Base-by-base conservation (phyloP, 2,888 invertebrate species). In the Dasypogon diadema region DNA sequence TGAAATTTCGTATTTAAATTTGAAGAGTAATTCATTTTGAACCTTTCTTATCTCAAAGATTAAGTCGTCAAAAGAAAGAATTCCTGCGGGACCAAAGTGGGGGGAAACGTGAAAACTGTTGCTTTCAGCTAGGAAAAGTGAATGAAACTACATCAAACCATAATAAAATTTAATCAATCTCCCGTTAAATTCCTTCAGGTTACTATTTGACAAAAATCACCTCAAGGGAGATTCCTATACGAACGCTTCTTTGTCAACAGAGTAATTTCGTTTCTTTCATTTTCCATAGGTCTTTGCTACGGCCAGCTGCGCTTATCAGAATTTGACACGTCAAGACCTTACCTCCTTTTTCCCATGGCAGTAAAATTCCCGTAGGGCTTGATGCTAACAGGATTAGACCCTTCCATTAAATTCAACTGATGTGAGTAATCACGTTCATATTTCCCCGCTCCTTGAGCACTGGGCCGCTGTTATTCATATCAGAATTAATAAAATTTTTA, bases 361-460 rank as follows among this genome's bases (percentile, higher is more conserved):
- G 26, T 56, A 56, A 56, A 56, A 56, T 8, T 56, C 26, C 56
- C 14, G 26, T 18, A n/a, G 26, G 56, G 56, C 12, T 18, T 2
- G 8, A 8, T 56, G 26, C 56, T 56, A 56, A 56, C n/a, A 56
- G 26, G 56, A 56, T 56, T 56, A 56, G 56, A 30, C 30, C 56
- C 56, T 56, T 56, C 56, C 56, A 56, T 56, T 56, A 56, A 14
- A 56, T 56, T 56, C 56, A 56, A 56, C 12, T 22, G 56, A 56
- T 56, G 56, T 56, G 30, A 26, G 56, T 56, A 56, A 56, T 56
- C 56, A 56, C 56, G 26, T 56, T 56, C 24, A 22, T 26, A 56
- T 26, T 56, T 56, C 18, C 14, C 18, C 24, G 24, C 56, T 26
- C 26, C 18, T 30, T 56, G 24, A 14, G 22, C 14, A 21, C 22